Evolutionary conservation across 2,888 invertebrate species (phyloP), one percentile per base, ranked within the genome.

Genomic region (Diarsia brunnea): DNA sequence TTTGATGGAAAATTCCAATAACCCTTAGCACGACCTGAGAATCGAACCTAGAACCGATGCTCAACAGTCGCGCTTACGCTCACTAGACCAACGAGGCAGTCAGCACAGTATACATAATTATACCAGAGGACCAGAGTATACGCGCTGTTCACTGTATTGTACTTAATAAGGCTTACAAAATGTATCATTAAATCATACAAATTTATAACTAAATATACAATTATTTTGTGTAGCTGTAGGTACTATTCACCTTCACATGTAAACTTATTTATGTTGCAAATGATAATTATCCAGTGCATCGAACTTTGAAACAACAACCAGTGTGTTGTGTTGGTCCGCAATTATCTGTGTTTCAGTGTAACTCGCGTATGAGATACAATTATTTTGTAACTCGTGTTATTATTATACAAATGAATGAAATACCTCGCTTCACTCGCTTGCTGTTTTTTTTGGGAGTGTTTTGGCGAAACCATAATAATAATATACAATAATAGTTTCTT

Each of bases 321-420:
- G 31, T 38, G 51, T 67, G 55, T 27, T 47, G 55, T 67, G 61
- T 65, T 49, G 58, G 16, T 16, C 31, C 1, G 27, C 53, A 77
- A 71, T 77, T 75, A 82, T 12, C 31, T 4, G n/a, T 14, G 60
- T 77, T 69, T 61, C 68, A 71, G n/a, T 21, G 70, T 64, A 49
- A 61, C 27, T 14, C 4, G 2, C 60, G 12, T 55, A 14, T 49
- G 21, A 58, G 43, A 64, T 24, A 21, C 51, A 61, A 55, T 70
- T 0, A 19, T 83, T 77, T 55, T 38, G 60, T 38, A 78, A 63
- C 11, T n/a, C 38, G 49, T 19, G 16, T n/a, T n/a, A n/a, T n/a
- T 38, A 27, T 64, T 68, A 47, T 47, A 43, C 4, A 0, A 47
- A 21, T 21, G n/a, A 31, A 63, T 63, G 61, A 66, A 12, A 60